phyloP scores from a whole-genome alignment of 1,140 invertebrate genomes.

The Saccostrea echinata region DNA sequence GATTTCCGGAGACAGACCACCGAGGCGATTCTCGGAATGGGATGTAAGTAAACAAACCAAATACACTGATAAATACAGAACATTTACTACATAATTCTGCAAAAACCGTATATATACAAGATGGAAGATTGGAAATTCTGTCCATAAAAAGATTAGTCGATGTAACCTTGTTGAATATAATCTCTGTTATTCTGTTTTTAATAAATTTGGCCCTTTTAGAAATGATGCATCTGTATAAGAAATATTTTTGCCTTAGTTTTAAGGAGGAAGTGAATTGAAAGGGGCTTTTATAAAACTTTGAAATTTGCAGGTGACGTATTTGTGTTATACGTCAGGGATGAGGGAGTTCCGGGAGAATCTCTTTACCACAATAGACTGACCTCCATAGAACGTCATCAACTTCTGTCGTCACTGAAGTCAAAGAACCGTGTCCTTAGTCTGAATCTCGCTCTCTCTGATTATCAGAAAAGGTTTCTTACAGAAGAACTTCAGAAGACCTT shows the following conservation, averaged over 20 bases:
- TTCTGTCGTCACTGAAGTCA: not conserved
- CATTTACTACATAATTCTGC: too few relatives aligned
- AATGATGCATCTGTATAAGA: too few relatives aligned
- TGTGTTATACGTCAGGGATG: constrained; percentile 16
- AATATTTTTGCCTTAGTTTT: too few relatives aligned
- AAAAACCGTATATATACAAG: too few relatives aligned
- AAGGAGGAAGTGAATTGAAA: too few relatives aligned
- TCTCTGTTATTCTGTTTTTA: too few relatives aligned
- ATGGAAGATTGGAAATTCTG: too few relatives aligned
- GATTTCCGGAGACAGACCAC: not conserved
- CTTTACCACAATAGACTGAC: not conserved
- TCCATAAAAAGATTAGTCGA: too few relatives aligned
- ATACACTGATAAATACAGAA: not conserved
- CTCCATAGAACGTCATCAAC: constrained; percentile 4
- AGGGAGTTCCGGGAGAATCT: not conserved
- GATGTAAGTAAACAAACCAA: not conserved
- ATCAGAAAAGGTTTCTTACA: not conserved
- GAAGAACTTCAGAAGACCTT: not conserved
- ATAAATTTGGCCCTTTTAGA: too few relatives aligned
- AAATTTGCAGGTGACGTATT: constrained; percentile 10
- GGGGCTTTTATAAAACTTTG: too few relatives aligned
- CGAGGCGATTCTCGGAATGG: not conserved
- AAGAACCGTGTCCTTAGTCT: constrained; percentile 7
- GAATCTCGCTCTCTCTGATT: not conserved
- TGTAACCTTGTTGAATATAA: too few relatives aligned